These are phyloP conservation scores for Zaprionus ornatus DNA, from an alignment of 1,140 invertebrate genomes.

Conservation along the genomic window DNA sequence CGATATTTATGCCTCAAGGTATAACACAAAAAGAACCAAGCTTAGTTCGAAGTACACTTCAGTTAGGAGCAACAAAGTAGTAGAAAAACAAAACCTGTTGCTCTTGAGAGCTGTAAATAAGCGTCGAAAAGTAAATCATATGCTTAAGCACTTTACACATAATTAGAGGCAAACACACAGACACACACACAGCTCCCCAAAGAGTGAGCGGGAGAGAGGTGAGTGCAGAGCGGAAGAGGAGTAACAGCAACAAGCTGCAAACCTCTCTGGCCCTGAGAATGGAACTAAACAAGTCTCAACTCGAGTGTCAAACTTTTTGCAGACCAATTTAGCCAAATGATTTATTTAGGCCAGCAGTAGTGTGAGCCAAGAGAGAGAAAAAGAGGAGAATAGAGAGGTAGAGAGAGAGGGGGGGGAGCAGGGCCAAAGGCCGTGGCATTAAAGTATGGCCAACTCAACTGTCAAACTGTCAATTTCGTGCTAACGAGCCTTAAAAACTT, in stretches of 20 bases:
- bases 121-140: conserved; percentile 70
- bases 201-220: neutral
- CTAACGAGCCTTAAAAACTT: conserved; percentile 82
- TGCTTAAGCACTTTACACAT: conserved; percentile 78
- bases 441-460: conserved; percentile 81
- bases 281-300: conserved; percentile 70
- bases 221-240: neutral
- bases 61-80: neutral
- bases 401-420: neutral
- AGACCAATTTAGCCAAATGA: conserved; percentile 82
- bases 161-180: conserved; percentile 58
- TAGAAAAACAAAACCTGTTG: conserved; percentile 55
- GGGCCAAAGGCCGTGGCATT: conserved; percentile 70
- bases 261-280: conserved; percentile 26
- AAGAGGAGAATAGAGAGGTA: neutral
- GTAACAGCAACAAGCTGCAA: conserved; percentile 23
- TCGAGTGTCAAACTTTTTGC: conserved; percentile 81
- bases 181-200: conserved; percentile 6
- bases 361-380: conserved; percentile 21
- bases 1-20: no score
- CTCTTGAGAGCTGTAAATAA: conserved; percentile 26
- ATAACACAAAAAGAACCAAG: neutral
- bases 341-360: conserved; percentile 73
- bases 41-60: neutral
- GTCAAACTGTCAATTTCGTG: conserved; percentile 83